A percentile compares a stretch with the other conserved stretches of the same genome.
Evolutionary conservation across 2,113 vertebrate species (phyloP).

Genomic region (Euleptes europaea): DNA sequence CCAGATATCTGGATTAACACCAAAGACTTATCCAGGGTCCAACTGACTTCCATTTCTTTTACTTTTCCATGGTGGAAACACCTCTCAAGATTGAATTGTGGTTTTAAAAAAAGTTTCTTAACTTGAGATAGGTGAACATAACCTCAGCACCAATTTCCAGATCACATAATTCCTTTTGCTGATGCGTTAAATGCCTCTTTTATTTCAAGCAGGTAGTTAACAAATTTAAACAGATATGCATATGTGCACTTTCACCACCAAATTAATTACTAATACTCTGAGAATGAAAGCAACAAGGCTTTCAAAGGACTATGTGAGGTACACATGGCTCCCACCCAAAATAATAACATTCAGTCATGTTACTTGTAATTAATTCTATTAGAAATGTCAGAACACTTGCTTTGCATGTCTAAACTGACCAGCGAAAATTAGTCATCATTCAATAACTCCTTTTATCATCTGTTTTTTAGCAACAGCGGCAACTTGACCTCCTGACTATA

Average conservation of each 20-base stretch:
- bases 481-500: slow-evolving; percentile 94
- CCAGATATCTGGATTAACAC: not conserved
- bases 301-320: slow-evolving; percentile 44
- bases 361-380: slow-evolving; percentile 49
- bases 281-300: slow-evolving; percentile 52
- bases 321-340: slow-evolving; percentile 44
- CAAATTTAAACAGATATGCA: slow-evolving; percentile 20
- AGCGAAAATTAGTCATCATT: slow-evolving; percentile 54
- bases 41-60: not conserved
- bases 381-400: slow-evolving; percentile 52
- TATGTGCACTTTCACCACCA: slow-evolving; percentile 52
- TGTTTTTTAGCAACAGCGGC: slow-evolving; percentile 95
- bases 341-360: slow-evolving; percentile 32
- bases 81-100: not conserved
- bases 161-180: slow-evolving; percentile 59
- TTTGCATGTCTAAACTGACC: slow-evolving; percentile 51
- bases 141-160: not conserved
- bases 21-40: not conserved
- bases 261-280: slow-evolving; percentile 51
- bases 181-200: slow-evolving; percentile 45
- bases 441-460: slow-evolving; percentile 72
- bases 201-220: slow-evolving; percentile 23
- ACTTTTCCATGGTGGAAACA: not conserved
- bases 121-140: not conserved
- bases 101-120: not conserved